These are phyloP conservation scores for Hemithea aestivaria DNA, from an alignment of 2,888 invertebrate species.

Conservation along the genomic window DNA sequence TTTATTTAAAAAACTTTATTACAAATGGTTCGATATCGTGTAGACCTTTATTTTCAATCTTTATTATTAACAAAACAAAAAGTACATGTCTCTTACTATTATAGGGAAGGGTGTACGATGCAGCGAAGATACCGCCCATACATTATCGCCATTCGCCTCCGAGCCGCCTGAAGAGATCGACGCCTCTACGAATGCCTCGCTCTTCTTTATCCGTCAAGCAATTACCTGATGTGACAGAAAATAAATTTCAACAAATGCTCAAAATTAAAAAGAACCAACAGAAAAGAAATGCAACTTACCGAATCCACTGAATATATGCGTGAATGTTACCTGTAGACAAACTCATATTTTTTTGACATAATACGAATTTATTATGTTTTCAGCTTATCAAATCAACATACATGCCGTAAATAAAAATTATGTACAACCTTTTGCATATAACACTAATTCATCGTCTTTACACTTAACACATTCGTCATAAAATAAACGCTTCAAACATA, in stretches of 20 bases:
- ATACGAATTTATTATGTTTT: conserved; percentile 65
- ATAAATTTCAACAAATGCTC: conserved; percentile 33
- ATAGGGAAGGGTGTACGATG: conserved; percentile 44
- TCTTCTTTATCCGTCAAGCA: conserved; percentile 10
- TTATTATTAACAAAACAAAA: conserved; percentile 68
- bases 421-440: conserved; percentile 67
- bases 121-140: conserved; percentile 24
- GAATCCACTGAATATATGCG: conserved; percentile 30
- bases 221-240: conserved; percentile 60
- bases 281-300: conserved; percentile 63
- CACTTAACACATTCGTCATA: conserved; percentile 58
- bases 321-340: conserved; percentile 49
- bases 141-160: conserved; percentile 5
- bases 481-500: conserved; percentile 44
- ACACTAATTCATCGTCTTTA: conserved; percentile 54
- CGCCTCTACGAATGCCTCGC: not conserved
- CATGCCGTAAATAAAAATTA: conserved; percentile 68
- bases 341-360: conserved; percentile 49
- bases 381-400: conserved; percentile 61
- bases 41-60: conserved; percentile 49
- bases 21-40: conserved; percentile 43
- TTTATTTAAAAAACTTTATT: conserved; percentile 33
- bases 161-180: not conserved
- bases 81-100: conserved; percentile 76
- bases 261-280: conserved; percentile 37